Conservation (phyloP, 2,888 invertebrate genomes). For the Rhopalosiphum nymphaeae region DNA sequence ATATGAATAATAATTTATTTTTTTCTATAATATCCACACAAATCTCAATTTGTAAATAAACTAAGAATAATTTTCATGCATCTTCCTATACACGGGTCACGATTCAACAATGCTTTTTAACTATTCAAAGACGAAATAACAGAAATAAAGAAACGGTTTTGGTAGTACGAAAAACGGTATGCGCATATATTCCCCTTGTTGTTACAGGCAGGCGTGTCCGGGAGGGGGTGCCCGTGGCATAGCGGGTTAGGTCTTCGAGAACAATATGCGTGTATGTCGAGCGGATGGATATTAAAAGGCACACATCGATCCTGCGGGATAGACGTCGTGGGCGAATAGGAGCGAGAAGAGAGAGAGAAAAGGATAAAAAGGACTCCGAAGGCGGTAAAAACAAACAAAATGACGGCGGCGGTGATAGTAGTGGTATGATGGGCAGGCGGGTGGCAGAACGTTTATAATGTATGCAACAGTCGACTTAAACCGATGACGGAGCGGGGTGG, state of each 20-base stretch:
- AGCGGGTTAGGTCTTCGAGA: slow-evolving; percentile 41
- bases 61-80: not conserved
- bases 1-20: not conserved
- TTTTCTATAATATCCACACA: not conserved
- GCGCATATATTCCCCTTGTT: slow-evolving; percentile 27
- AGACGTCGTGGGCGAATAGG: slow-evolving; percentile 51
- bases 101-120: not conserved
- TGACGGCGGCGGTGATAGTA: slow-evolving; percentile 67
- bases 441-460: slow-evolving; percentile 67
- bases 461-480: slow-evolving; percentile 64
- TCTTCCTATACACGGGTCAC: not conserved
- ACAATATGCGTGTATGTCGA: slow-evolving; percentile 44
- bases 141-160: slow-evolving; percentile 29
- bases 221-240: not conserved
- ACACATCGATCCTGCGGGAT: slow-evolving; percentile 60
- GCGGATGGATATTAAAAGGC: slow-evolving; percentile 63
- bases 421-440: slow-evolving; percentile 70
- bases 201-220: slow-evolving; percentile 40
- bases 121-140: not conserved
- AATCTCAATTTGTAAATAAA: not conserved
- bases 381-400: slow-evolving; percentile 66
- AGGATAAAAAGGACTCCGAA: slow-evolving; percentile 67
- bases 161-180: slow-evolving; percentile 25
- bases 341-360: slow-evolving; percentile 54
- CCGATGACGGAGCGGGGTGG: slow-evolving; percentile 31